Conservation (phyloP, 2,113 vertebrate genomes). For the Hemiprocne comata region DNA sequence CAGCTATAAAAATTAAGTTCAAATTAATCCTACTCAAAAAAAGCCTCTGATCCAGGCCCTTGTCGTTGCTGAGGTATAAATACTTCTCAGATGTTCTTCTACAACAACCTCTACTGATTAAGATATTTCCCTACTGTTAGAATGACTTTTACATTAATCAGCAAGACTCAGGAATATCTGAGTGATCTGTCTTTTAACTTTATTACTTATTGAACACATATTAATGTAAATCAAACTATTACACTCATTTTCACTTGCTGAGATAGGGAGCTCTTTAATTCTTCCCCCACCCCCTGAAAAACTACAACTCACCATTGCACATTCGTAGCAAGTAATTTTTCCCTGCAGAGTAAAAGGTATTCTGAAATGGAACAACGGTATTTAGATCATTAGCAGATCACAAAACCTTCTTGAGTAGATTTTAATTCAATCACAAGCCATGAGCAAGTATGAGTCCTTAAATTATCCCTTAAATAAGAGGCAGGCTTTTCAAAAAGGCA, state of each 20-base stretch:
- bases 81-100: background rate
- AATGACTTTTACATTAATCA: background rate
- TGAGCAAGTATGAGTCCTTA: background rate
- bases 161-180: background rate
- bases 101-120: fast-evolving
- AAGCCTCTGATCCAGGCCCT: background rate
- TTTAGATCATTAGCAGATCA: background rate
- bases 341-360: slow-evolving; percentile 94
- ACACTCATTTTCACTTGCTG: background rate
- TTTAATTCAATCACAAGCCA: background rate
- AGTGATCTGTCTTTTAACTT: background rate
- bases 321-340: slow-evolving; percentile 98
- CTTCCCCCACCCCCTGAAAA: background rate
- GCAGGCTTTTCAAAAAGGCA: background rate
- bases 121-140: background rate
- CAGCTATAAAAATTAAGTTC: background rate
- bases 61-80: background rate
- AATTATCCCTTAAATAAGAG: background rate
- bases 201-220: background rate
- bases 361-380: slow-evolving; percentile 75
- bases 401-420: background rate
- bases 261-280: background rate
- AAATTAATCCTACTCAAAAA: background rate
- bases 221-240: background rate
- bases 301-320: slow-evolving; percentile 92